Conservation (phyloP, 2,888 invertebrate genomes). For the Sinelater perroti region DNA sequence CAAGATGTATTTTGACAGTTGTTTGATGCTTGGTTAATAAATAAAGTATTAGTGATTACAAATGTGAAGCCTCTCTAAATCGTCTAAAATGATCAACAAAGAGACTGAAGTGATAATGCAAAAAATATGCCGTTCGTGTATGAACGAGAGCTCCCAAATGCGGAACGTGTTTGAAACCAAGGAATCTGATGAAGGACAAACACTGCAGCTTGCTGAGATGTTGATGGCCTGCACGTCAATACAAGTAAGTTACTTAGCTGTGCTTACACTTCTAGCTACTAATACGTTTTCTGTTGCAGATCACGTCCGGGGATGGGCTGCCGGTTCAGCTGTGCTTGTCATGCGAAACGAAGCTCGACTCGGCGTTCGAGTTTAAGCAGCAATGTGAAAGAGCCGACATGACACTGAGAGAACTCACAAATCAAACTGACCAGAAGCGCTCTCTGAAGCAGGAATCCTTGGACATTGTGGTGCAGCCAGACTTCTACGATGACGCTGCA, state of each 20-base stretch:
- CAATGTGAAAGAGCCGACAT: constrained; percentile 59
- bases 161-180: constrained; percentile 57
- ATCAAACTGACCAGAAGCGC: constrained; percentile 26
- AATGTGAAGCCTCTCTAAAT: not conserved
- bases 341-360: constrained; percentile 56
- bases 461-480: constrained; percentile 47
- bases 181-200: constrained; percentile 49
- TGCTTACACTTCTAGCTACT: not conserved
- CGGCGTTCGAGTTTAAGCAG: constrained; percentile 58
- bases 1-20: constrained; percentile 16
- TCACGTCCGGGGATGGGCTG: constrained; percentile 55
- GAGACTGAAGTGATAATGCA: constrained; percentile 52
- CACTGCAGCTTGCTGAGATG: constrained; percentile 57
- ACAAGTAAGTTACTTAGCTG: constrained; percentile 49
- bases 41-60: not conserved
- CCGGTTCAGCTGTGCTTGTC: constrained; percentile 55
- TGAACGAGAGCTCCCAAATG: constrained; percentile 56
- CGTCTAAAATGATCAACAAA: constrained; percentile 33
- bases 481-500: constrained; percentile 43
- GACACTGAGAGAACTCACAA: constrained; percentile 50
- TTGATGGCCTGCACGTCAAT: constrained; percentile 59
- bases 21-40: constrained; percentile 10
- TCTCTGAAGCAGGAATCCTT: constrained; percentile 39
- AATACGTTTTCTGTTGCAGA: constrained; percentile 45
- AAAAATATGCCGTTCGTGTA: constrained; percentile 60